phyloP scores from a whole-genome alignment of 2,888 invertebrate species.

The Scrobipalpa atriplicella region DNA sequence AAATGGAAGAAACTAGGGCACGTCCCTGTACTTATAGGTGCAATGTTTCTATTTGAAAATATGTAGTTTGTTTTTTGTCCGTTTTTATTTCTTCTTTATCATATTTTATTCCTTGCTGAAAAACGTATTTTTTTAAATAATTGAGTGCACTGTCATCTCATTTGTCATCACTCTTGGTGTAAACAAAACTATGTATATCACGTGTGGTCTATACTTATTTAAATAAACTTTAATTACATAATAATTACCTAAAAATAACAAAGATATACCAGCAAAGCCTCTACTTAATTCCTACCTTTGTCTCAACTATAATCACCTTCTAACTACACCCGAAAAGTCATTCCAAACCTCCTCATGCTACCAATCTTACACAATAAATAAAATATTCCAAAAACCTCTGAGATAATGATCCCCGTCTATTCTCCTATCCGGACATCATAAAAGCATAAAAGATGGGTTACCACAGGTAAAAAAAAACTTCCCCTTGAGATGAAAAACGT shows the following conservation, averaged over 20 bases:
- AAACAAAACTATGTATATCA: too few species aligned
- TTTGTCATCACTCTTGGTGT: too few species aligned
- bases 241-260: not conserved
- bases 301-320: not conserved
- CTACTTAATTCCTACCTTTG: not conserved
- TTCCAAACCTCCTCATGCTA: constrained; percentile 34
- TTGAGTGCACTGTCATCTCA: too few species aligned
- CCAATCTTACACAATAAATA: constrained; percentile 46
- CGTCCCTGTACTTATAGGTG: too few species aligned
- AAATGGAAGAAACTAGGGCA: too few species aligned
- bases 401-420: constrained; percentile 57
- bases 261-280: too few species aligned
- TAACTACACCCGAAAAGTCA: constrained; percentile 7
- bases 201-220: too few species aligned
- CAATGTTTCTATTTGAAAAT: too few species aligned
- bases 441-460: constrained; percentile 58
- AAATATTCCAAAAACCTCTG: constrained; percentile 20
- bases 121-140: too few species aligned
- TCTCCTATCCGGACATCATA: constrained; percentile 57
- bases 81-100: too few species aligned
- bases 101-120: too few species aligned
- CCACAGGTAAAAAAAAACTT: constrained; percentile 33
- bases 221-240: not conserved
- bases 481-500: constrained; percentile 43
- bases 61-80: too few species aligned